Evolutionary conservation across 2,113 vertebrate genomes (phyloP), one percentile per base, ranked within the genome.

Genomic region (Melanostigma gelatinosum): DNA sequence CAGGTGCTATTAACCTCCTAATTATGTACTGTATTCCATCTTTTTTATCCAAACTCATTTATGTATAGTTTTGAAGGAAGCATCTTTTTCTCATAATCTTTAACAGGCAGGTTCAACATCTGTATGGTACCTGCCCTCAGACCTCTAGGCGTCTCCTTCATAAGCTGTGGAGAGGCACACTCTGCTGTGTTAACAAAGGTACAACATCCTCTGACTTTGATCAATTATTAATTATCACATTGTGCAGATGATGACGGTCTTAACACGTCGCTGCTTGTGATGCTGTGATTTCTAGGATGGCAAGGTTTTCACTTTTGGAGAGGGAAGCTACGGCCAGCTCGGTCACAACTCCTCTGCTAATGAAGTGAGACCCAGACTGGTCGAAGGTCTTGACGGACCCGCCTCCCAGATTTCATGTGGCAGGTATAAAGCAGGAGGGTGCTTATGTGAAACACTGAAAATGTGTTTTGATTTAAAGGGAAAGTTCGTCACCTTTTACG

Each of bases 291-390:
- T 84, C 20, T 70, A 99, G 97, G 94, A 95, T 85, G 96, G 97
- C 64, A 91, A 96, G 1, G 97, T 99, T 71, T 98, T 97, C 89
- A 99, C 97, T n/a, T 99, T 99, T 93, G 97, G 97, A 92, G 96
- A 97, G 77, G 97, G 97, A 92, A 93, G 95, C 64, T 94, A 96
- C 78, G 97, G 97, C 82, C 97, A 99, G 85, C 94, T 99, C 62
- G 97, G 97, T 79, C 97, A 99, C 91, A 95, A 94, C 78, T 96
- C 96, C 62, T 94, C 96, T 24, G 92, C 92, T 72, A 94, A 97
- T 80, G 97, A 98, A 85, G 91, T 96, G 90, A 94, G 89, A 52
- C 97, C 97, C 79, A 95, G 94, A 89, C 95, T 95, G 87, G 96
- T 99, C 79, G 95, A 96, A 16, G 94, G 96, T n/a, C 93, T 98